Evolutionary conservation across 30 jellyfish, hydroid and myxozoan species (phyloP).

Genomic region (Sanderia malayensis): DNA sequence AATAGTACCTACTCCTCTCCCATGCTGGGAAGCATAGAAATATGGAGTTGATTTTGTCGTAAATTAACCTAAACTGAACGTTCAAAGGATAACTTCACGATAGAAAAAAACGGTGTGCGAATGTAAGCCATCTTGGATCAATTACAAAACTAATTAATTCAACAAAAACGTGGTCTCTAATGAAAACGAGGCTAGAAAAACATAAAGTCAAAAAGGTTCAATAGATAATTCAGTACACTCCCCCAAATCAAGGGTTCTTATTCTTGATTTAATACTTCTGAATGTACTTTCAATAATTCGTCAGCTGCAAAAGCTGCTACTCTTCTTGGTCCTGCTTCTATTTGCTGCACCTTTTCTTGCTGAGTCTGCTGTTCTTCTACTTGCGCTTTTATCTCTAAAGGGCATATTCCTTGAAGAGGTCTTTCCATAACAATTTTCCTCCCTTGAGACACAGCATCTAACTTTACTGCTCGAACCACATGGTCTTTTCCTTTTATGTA

Average conservation of each 20-base stretch:
- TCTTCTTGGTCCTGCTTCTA: conserved; percentile 22
- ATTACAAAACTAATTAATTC: too few relatives aligned
- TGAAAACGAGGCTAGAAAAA: too few relatives aligned
- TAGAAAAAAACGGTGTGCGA: too few relatives aligned
- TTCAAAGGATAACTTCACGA: too few relatives aligned
- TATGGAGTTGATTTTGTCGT: too few relatives aligned
- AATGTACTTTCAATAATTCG: conserved; percentile 1
- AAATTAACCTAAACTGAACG: too few relatives aligned
- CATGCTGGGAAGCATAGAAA: too few relatives aligned
- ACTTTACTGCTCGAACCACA: conserved; percentile 38
- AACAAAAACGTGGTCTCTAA: too few relatives aligned
- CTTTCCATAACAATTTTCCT: conserved; percentile 15
- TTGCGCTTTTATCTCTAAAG: conserved; percentile 16
- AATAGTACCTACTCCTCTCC: too few relatives aligned
- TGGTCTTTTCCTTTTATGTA: conserved; percentile 21
- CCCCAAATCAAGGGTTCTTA: conserved; percentile 17
- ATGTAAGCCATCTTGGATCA: too few relatives aligned
- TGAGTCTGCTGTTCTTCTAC: conserved; percentile 5
- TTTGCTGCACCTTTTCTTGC: conserved; percentile 12
- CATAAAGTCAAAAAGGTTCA: too few relatives aligned
- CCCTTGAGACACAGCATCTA: conserved; percentile 44
- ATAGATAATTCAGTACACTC: conserved; percentile 20
- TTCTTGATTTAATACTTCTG: conserved; percentile 10
- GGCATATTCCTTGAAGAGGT: conserved; percentile 23
- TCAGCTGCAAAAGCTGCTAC: conserved; percentile 34